phyloP scores from a whole-genome alignment of 2,888 invertebrate genomes.

The Ornithoptera alexandrae region DNA sequence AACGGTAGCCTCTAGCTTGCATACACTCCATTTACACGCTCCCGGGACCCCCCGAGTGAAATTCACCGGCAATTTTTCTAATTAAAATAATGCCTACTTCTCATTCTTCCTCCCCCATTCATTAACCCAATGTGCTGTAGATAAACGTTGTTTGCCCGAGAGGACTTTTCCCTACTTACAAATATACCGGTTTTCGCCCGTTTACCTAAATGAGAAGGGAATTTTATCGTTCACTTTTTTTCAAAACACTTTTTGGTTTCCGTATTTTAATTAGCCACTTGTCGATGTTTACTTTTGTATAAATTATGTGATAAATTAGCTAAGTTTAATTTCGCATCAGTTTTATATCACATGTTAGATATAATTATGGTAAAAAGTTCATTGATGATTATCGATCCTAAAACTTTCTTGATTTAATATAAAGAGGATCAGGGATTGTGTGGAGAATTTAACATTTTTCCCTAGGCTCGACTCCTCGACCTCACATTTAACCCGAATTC shows the following conservation, averaged over 20 bases:
- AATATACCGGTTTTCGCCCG: constrained; percentile 64
- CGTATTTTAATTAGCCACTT: constrained; percentile 55
- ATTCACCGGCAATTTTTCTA: constrained; percentile 67
- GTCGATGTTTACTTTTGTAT: constrained; percentile 39
- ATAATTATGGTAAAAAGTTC: neutral
- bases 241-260: constrained; percentile 48
- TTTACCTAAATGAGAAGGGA: constrained; percentile 60
- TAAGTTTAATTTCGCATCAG: neutral
- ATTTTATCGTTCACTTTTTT: constrained; percentile 57
- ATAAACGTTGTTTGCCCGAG: constrained; percentile 71
- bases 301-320: neutral
- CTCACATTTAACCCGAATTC: constrained; percentile 74
- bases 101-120: constrained; percentile 71
- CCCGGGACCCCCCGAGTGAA: constrained; percentile 49
- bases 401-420: constrained; percentile 29
- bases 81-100: constrained; percentile 77
- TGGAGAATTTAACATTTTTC: constrained; percentile 53
- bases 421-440: constrained; percentile 38
- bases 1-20: constrained; percentile 19
- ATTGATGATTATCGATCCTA: constrained; percentile 19
- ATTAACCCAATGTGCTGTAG: constrained; percentile 75
- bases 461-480: constrained; percentile 56
- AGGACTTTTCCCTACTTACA: constrained; percentile 60
- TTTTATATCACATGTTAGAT: neutral
- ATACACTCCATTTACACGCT: constrained; percentile 32